phyloP scores from a whole-genome alignment of 1,140 invertebrate genomes.

The Drosophila paulistorum region DNA sequence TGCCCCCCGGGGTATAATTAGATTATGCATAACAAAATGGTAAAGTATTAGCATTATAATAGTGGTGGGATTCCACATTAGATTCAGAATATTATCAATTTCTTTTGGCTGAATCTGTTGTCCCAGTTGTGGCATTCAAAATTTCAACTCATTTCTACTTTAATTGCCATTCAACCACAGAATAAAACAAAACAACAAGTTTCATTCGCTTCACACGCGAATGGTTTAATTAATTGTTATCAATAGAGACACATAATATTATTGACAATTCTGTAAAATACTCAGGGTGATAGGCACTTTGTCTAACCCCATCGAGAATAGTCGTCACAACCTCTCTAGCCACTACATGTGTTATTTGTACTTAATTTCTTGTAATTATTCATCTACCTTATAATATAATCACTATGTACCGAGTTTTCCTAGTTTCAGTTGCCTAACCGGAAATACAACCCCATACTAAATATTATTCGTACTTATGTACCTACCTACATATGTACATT shows the following conservation, averaged over 20 bases:
- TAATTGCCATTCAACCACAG: background rate
- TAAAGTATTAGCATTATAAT: background rate
- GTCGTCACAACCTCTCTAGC: constrained; percentile 7
- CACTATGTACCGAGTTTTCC: constrained; percentile 46
- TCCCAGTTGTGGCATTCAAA: too few species aligned
- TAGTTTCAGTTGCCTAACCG: constrained; percentile 54
- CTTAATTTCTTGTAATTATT: constrained; percentile 77
- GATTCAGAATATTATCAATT: constrained; percentile 21
- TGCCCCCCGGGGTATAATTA: constrained; percentile 28
- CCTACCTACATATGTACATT: background rate
- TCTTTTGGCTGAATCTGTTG: background rate
- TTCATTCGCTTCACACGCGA: constrained; percentile 48
- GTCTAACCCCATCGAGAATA: constrained; percentile 20
- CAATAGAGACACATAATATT: constrained; percentile 38
- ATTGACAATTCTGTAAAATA: constrained; percentile 31
- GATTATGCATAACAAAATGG: constrained; percentile 12
- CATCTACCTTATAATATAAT: constrained; percentile 68
- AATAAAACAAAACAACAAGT: constrained; percentile 19
- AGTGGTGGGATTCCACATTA: constrained; percentile 15
- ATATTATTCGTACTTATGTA: constrained; percentile 12
- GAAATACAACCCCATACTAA: constrained; percentile 53
- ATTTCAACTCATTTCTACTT: background rate
- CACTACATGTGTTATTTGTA: constrained; percentile 46
- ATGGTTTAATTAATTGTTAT: constrained; percentile 65
- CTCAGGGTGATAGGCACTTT: constrained; percentile 35